Evolutionary conservation across 2,113 vertebrate genomes (phyloP).

Genomic region (Hiodon alosoides): DNA sequence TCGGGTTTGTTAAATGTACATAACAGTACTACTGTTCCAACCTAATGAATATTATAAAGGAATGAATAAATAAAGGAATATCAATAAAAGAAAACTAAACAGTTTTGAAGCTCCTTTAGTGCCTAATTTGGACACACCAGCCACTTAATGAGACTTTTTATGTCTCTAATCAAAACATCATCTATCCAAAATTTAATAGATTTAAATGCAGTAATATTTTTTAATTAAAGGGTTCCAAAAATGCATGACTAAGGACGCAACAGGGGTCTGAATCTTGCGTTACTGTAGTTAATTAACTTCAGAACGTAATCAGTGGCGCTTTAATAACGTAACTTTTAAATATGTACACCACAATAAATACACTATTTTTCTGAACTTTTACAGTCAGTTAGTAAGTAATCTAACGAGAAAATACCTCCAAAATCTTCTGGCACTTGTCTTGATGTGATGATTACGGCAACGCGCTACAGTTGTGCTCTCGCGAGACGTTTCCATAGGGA

Average conservation of each 20-base stretch:
- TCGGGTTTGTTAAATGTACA: no score
- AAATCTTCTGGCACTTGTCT: not conserved
- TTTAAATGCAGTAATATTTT: conserved; percentile 36
- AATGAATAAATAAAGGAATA: not conserved
- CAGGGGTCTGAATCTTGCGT: conserved; percentile 28
- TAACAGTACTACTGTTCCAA: not conserved
- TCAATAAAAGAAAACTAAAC: not conserved
- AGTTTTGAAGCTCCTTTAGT: conserved; percentile 12
- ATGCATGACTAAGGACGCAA: conserved; percentile 44
- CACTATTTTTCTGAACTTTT: no score
- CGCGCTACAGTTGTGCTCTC: conserved; percentile 10
- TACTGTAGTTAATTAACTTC: conserved; percentile 29
- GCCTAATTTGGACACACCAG: conserved; percentile 19
- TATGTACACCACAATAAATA: no score
- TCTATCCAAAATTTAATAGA: conserved; percentile 25
- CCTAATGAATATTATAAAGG: conserved; percentile 4
- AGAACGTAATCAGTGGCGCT: not conserved
- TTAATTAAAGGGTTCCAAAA: conserved; percentile 55
- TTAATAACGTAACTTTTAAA: no score
- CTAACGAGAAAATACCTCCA: not conserved
- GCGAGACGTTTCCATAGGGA: conserved; percentile 33
- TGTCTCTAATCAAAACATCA: conserved; percentile 36
- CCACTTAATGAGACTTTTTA: conserved; percentile 31
- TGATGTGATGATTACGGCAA: no score
- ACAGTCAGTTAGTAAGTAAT: no score